phyloP scores from a whole-genome alignment of 2,888 invertebrate species.

The Amphimallon solstitiale region DNA sequence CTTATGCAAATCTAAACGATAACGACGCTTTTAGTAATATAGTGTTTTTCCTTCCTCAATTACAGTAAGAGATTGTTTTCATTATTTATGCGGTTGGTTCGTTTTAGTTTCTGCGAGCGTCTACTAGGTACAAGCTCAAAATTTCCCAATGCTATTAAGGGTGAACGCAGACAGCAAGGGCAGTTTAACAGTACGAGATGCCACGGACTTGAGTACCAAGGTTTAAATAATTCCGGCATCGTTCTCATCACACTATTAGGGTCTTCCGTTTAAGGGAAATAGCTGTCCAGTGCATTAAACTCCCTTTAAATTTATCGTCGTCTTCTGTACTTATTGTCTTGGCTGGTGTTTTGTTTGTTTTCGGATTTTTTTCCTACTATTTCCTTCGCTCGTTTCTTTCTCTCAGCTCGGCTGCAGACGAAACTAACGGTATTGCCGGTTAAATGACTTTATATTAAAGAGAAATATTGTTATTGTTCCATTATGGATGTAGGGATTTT shows the following conservation, averaged over 20 bases:
- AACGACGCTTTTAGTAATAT: constrained; percentile 1
- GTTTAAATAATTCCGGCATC: constrained; percentile 15
- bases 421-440: neutral
- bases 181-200: neutral
- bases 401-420: neutral
- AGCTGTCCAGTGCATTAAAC: constrained; percentile 17
- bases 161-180: neutral
- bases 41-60: constrained; percentile 7
- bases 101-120: neutral
- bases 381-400: too few species aligned
- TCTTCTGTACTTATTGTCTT: constrained; percentile 22
- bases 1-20: constrained; percentile 7
- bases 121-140: neutral
- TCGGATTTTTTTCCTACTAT: neutral
- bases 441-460: too few species aligned
- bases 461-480: neutral
- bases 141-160: neutral
- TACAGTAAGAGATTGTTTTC: constrained; percentile 21
- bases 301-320: constrained; percentile 11
- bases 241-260: constrained; percentile 17
- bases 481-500: neutral
- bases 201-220: neutral
- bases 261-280: constrained; percentile 24
- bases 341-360: constrained; percentile 4
- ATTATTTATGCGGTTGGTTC: constrained; percentile 9